Conservation (phyloP, 2,888 invertebrate genomes). For the Mimas tiliae region DNA sequence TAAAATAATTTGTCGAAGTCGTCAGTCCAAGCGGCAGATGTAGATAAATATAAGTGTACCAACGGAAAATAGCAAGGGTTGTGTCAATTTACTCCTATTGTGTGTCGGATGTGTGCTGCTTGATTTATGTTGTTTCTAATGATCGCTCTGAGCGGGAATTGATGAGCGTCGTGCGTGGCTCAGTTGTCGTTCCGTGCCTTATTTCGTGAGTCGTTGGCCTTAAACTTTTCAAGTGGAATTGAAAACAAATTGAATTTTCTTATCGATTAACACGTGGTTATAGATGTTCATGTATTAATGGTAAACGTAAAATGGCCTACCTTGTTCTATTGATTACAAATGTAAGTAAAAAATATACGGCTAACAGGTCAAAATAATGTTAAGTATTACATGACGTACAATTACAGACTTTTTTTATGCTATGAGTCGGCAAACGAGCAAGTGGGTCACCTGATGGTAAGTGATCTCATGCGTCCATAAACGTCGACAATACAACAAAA, state of each 20-base stretch:
- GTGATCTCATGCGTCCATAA: too few relatives aligned
- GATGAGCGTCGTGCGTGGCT: constrained; percentile 24
- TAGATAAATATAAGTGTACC: constrained; percentile 6
- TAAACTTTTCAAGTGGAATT: constrained; percentile 10
- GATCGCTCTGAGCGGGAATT: constrained; percentile 36
- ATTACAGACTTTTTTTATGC: too few relatives aligned
- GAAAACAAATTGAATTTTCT: not conserved
- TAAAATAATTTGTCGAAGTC: constrained; percentile 7
- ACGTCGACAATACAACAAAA: too few relatives aligned
- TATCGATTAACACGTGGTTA: too few relatives aligned
- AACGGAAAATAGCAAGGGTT: constrained; percentile 36
- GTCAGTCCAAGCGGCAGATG: not conserved
- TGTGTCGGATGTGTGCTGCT: constrained; percentile 36
- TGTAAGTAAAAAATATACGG: too few relatives aligned
- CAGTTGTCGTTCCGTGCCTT: constrained; percentile 1
- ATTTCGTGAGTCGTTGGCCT: not conserved
- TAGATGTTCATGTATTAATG: too few relatives aligned
- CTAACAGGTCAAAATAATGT: too few relatives aligned
- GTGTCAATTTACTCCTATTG: constrained; percentile 46
- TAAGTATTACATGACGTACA: too few relatives aligned
- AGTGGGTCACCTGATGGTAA: too few relatives aligned
- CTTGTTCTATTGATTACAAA: too few relatives aligned
- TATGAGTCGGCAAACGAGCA: too few relatives aligned
- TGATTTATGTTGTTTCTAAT: constrained; percentile 47
- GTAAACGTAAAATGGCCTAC: too few relatives aligned